Evolutionary conservation across 2,888 invertebrate genomes (phyloP).

Genomic region (Tachina fera): DNA sequence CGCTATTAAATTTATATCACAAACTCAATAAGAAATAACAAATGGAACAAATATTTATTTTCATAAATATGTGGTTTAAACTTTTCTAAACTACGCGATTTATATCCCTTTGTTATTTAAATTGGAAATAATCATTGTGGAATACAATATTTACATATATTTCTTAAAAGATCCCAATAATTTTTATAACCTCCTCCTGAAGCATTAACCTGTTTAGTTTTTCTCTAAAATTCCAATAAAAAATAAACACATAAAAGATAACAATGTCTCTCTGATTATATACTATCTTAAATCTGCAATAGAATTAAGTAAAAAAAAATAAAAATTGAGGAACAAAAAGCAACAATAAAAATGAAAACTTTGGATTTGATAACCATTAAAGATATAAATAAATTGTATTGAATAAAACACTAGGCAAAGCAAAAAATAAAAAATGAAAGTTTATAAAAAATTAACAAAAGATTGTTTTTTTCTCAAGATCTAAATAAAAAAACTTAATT

Average conservation of each 20-base stretch:
- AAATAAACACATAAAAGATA: conserved; percentile 56
- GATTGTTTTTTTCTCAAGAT: neutral
- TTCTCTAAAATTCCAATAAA: conserved; percentile 46
- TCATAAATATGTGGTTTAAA: too few species aligned
- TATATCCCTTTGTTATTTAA: neutral
- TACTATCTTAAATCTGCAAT: conserved; percentile 54
- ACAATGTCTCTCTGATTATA: conserved; percentile 52
- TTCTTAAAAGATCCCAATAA: neutral
- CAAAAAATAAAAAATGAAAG: neutral
- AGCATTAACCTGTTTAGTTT: conserved; percentile 31
- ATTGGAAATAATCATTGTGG: neutral
- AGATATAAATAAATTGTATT: conserved; percentile 46
- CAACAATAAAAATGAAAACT: conserved; percentile 72
- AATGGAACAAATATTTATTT: too few species aligned
- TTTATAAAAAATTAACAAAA: conserved; percentile 33
- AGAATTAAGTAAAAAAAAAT: conserved; percentile 49
- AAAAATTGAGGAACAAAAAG: conserved; percentile 24
- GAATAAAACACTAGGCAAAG: conserved; percentile 52
- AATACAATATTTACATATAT: neutral
- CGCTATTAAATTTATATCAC: too few species aligned
- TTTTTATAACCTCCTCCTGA: conserved; percentile 19
- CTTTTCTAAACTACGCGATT: neutral
- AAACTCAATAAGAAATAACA: too few species aligned
- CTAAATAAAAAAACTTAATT: conserved; percentile 31
- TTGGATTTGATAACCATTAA: conserved; percentile 73